Evolutionary conservation across 2,888 invertebrate species (phyloP), one percentile per base, ranked within the genome.

Genomic region (Brachypalpus laphriformis): DNA sequence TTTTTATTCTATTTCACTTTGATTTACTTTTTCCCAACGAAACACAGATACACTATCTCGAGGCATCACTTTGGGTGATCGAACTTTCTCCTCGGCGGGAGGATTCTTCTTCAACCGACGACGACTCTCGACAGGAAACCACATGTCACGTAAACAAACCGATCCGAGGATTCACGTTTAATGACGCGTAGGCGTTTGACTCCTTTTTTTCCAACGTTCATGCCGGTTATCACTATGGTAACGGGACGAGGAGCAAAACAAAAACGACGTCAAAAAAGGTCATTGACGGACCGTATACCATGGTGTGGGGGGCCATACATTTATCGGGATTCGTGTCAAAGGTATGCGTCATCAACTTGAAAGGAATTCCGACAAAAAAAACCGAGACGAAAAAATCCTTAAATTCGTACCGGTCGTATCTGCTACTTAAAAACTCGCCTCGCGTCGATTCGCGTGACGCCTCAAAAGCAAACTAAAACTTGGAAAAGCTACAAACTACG

Each of bases 401-500:
- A 7, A 54, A 28, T 22, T 6, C 37, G 51, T n/a, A n/a, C n/a
- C 20, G 28, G 7, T 9, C 16, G 56, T 63, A 40, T 65, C 63
- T 22, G 14, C 14, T n/a, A n/a, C n/a, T n/a, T n/a, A n/a, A 54
- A 49, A 45, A 71, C 31, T 34, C 9, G 14, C n/a, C n/a, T n/a
- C 11, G 42, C 49, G 70, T 85, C 74, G 80, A 66, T 54, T 71
- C 75, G 81, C 81, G 85, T 51, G 57, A 65, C 75, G 70, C 42
- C 51, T 54, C 81, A n/a, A 51, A 54, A 75, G 76, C 71, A 66
- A 76, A 85, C 85, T 85, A 56, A 85, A 85, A 66, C 65, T 81
- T 85, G 47, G 54, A 66, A 81, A 85, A 85, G 85, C 85, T 85
- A 54, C 85, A 85, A 85, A 71, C 85, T 56, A 31, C 81, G 81